Conservation (phyloP, 2,797 vertebrate species). For the Coregonus suidteri region DNA sequence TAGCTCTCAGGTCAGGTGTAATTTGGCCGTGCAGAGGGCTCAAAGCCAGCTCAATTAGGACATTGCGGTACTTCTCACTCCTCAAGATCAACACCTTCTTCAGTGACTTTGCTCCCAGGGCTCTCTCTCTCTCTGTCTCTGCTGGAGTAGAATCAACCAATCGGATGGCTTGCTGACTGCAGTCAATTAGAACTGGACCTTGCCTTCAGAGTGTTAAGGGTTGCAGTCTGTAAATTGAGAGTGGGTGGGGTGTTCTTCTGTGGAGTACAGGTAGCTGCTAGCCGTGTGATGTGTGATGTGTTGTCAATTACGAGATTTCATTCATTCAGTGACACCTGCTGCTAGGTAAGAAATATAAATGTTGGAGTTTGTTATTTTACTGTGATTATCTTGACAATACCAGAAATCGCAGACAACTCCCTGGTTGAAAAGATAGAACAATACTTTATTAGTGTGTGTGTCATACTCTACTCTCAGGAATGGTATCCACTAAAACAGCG, state of each 20-base stretch:
- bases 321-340: not conserved
- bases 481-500: too few species aligned
- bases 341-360: not conserved
- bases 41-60: conserved; percentile 48
- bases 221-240: too few species aligned
- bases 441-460: not conserved
- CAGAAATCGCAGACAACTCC: not conserved
- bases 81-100: not conserved
- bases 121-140: not conserved
- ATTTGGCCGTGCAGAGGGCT: conserved; percentile 42
- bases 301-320: not conserved
- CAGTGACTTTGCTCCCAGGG: not conserved
- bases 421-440: not conserved
- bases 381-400: too few species aligned
- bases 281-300: not conserved
- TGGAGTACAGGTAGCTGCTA: not conserved
- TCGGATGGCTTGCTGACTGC: not conserved
- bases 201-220: not conserved
- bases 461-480: not conserved
- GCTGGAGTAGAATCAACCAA: not conserved
- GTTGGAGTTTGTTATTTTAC: too few species aligned
- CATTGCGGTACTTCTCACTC: conserved; percentile 18
- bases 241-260: too few species aligned
- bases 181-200: conserved; percentile 13
- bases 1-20: conserved; percentile 53